Percentiles rank a stretch among this genome's conserved stretches.
These are phyloP conservation scores for Pontoporia blainvillei DNA, from an alignment of 2,113 vertebrate genomes.

Conservation along the genomic window DNA sequence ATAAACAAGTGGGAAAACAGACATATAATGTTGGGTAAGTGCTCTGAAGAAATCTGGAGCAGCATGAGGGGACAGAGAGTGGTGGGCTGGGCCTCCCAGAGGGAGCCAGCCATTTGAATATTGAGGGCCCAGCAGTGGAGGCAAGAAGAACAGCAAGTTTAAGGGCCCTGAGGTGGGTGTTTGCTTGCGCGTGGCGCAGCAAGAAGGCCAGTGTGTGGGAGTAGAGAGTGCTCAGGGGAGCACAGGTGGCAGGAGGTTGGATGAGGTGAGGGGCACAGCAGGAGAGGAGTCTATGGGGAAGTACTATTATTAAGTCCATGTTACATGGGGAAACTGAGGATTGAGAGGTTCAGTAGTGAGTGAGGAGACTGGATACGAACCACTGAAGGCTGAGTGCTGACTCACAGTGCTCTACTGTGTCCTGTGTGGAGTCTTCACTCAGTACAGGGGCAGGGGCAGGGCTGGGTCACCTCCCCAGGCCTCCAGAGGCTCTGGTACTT, in stretches of 20 bases:
- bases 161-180: neutral
- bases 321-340: neutral
- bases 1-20: neutral
- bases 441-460: neutral
- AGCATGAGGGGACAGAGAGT: neutral
- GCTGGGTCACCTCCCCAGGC: neutral
- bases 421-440: neutral
- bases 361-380: neutral
- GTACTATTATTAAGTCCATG: neutral
- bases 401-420: fast-evolving
- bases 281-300: neutral
- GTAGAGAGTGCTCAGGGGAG: neutral
- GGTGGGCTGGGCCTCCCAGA: neutral
- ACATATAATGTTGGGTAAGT: neutral
- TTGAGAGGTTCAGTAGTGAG: neutral
- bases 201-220: neutral
- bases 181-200: neutral
- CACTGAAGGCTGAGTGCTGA: neutral
- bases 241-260: neutral
- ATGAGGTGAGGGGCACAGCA: neutral
- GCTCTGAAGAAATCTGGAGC: neutral
- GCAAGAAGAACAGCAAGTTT: neutral
- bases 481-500: neutral
- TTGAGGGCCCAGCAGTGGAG: neutral
- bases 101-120: neutral